Conservation (phyloP, 2,797 vertebrate genomes). For the Garrulus glandarius region DNA sequence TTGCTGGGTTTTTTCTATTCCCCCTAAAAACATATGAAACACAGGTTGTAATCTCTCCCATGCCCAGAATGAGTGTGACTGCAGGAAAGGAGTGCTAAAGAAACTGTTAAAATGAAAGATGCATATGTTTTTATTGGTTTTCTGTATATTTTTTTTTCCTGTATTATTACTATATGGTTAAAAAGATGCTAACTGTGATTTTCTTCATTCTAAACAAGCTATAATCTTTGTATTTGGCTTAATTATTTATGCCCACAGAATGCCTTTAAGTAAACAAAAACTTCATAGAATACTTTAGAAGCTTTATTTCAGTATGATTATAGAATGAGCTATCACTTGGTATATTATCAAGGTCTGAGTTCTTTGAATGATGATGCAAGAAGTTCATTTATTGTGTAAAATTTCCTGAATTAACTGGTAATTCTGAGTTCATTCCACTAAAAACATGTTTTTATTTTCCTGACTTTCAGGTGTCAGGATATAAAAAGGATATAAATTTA, state of each 20-base stretch:
- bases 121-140: not conserved
- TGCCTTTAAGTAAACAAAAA: not conserved
- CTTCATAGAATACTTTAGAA: not conserved
- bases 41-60: not conserved
- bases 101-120: not conserved
- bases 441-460: not conserved
- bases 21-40: not conserved
- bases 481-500: not conserved
- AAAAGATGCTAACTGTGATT: not conserved
- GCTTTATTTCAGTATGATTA: not conserved
- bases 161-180: not conserved
- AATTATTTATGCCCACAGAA: not conserved
- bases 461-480: not conserved
- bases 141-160: not conserved
- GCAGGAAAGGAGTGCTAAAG: not conserved
- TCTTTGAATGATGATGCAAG: not conserved
- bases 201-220: not conserved
- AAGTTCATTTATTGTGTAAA: not conserved
- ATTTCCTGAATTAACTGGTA: not conserved
- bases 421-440: not conserved
- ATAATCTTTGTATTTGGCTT: not conserved
- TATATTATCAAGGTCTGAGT: not conserved
- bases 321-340: not conserved
- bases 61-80: not conserved
- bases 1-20: accelerated